Evolutionary conservation across 2,113 vertebrate species (phyloP).

Genomic region (Corvus hawaiiensis): DNA sequence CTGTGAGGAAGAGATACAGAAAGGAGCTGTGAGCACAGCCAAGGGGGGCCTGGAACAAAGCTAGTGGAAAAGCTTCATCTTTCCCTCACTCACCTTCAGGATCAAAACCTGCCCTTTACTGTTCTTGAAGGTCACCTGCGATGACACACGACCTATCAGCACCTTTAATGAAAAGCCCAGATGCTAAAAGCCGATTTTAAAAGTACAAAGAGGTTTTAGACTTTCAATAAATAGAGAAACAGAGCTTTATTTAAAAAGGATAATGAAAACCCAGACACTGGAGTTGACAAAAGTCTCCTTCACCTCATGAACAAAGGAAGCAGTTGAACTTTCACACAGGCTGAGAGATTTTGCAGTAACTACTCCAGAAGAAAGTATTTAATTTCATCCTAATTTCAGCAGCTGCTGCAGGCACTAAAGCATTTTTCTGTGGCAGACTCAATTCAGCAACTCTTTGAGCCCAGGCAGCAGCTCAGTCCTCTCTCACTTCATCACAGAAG

Average conservation of each 20-base stretch:
- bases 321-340: not conserved
- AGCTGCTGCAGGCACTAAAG: not conserved
- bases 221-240: not conserved
- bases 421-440: not conserved
- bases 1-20: not conserved
- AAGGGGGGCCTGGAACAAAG: not conserved
- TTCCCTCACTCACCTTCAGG: not conserved
- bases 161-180: conserved; percentile 57
- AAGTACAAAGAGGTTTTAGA: conserved; percentile 49
- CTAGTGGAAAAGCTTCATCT: not conserved
- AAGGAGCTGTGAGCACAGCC: not conserved
- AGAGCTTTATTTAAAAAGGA: not conserved
- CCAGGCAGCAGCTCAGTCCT: not conserved
- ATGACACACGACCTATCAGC: conserved; percentile 32
- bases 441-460: not conserved
- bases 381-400: not conserved
- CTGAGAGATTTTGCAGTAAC: not conserved
- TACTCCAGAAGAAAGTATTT: conserved; percentile 15
- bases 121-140: not conserved
- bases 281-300: conserved; percentile 20
- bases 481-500: not conserved
- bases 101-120: conserved; percentile 36
- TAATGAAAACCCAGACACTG: not conserved
- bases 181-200: conserved; percentile 19
- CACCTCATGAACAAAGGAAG: not conserved